Base-by-base conservation (phyloP, 2,888 invertebrate genomes). In the Macrophya alboannulata region DNA sequence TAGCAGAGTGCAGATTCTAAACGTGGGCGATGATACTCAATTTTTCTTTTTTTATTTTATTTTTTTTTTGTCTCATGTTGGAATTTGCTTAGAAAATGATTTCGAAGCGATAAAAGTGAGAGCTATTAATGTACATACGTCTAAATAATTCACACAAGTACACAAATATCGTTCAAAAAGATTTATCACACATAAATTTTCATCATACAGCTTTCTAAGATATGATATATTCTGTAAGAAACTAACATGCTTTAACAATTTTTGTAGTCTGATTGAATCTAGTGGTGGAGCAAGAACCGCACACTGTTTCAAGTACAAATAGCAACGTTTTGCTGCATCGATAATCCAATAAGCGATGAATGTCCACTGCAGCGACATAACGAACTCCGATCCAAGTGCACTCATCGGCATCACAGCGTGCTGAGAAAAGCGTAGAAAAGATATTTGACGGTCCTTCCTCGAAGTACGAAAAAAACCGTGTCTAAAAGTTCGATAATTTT, bases 341-440 rank as follows among this genome's bases (percentile, higher is more conserved):
- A 62, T 62, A 98, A 95, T 0, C 98, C 98, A 37, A 98, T 96
- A 0, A 98, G 95, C 0, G 98, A 97, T 21, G 97, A 97, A 92
- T 98, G 98, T 43, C 98, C 98, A 92, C 98, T n/a, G n/a, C 97
- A 92, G 97, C 97, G 85, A 97, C 94, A 92, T 96, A 98, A 93
- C 97, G 97, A 37, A 96, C 94, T 82, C 97, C 97, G 31, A 96
- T 96, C 97, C 97, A 98, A 1, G n/a, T n/a, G 96, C 96, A 92
- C 97, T 96, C 86, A 97, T 94, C 40, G 97, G 97, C 94, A 97
- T 97, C 92, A 97, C 95, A 4, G 96, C 95, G 92, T 98, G 98
- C 93, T 98, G 98, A 91, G 98, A 98, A 17, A 98, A 96, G 91
- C 99, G 98, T 25, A 99, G 95, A 92, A 97, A 97, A 0, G 98